Evolutionary conservation across 2,113 vertebrate genomes (phyloP).

Genomic region (Chaetura pelagica): DNA sequence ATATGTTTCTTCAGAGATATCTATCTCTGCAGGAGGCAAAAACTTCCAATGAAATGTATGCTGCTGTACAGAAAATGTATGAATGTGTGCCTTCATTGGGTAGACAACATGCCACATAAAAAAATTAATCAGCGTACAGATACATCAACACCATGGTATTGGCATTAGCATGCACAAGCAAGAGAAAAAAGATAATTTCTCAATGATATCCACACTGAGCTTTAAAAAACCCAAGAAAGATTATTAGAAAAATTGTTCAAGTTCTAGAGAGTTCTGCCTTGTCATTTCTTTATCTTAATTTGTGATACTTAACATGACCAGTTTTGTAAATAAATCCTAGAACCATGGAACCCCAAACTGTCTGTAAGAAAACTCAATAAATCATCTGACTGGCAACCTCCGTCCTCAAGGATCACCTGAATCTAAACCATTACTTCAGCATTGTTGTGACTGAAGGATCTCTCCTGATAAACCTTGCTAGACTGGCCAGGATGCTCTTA

Average conservation of each 20-base stretch:
- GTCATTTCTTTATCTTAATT: neutral
- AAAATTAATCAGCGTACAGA: neutral
- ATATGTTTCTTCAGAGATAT: neutral
- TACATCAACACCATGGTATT: neutral
- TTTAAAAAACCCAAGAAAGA: neutral
- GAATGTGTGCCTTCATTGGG: neutral
- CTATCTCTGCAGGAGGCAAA: neutral
- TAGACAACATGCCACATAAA: neutral
- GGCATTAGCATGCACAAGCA: neutral
- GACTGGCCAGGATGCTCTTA: neutral
- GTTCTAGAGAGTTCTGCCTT: neutral
- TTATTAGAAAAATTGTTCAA: neutral
- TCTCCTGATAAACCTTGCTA: neutral
- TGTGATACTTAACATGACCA: neutral
- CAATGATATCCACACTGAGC: neutral
- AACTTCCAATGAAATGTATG: neutral
- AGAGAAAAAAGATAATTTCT: neutral
- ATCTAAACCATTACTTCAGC: neutral
- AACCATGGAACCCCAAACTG: fast-evolving
- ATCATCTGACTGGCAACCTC: neutral
- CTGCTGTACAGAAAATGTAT: neutral
- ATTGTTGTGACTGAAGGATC: neutral
- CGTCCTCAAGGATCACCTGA: neutral
- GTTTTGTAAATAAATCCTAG: neutral
- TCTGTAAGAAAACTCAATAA: neutral